Conservation (phyloP, 1,140 invertebrate genomes). For the Trichonephila inaurata region DNA sequence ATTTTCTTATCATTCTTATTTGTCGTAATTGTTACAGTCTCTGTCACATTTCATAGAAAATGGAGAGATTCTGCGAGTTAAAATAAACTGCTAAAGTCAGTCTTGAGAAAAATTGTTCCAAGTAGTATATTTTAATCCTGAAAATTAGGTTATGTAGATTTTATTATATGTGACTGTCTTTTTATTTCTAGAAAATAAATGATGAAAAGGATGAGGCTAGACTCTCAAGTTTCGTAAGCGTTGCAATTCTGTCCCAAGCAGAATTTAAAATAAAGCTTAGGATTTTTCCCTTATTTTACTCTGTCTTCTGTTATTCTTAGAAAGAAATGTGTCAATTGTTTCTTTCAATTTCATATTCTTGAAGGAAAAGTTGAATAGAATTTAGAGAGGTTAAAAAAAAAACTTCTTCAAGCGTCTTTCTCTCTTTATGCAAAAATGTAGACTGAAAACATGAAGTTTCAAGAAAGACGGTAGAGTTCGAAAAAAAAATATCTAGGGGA, state of each 20-base stretch:
- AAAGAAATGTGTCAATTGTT: conserved; percentile 48
- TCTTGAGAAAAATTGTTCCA: no score
- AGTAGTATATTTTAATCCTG: not conserved
- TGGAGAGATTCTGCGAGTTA: no score
- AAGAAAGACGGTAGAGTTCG: not conserved
- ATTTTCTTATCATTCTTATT: no score
- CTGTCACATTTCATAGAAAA: no score
- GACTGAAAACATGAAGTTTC: not conserved
- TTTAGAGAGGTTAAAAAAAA: conserved; percentile 28
- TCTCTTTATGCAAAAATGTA: not conserved
- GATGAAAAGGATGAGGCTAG: not conserved
- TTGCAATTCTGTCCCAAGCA: not conserved
- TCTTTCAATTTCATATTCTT: conserved; percentile 41
- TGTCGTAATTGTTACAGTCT: no score
- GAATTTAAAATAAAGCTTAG: not conserved
- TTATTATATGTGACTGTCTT: not conserved
- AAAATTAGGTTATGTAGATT: not conserved
- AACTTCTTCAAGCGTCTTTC: not conserved
- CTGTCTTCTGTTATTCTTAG: not conserved
- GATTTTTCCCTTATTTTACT: not conserved
- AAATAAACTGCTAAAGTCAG: no score
- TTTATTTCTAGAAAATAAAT: not conserved
- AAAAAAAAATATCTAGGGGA: not conserved
- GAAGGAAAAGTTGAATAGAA: conserved; percentile 26
- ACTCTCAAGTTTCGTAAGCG: conserved; percentile 17